phyloP scores from a whole-genome alignment of 2,113 vertebrate species.

The Ictidomys tridecemlineatus region DNA sequence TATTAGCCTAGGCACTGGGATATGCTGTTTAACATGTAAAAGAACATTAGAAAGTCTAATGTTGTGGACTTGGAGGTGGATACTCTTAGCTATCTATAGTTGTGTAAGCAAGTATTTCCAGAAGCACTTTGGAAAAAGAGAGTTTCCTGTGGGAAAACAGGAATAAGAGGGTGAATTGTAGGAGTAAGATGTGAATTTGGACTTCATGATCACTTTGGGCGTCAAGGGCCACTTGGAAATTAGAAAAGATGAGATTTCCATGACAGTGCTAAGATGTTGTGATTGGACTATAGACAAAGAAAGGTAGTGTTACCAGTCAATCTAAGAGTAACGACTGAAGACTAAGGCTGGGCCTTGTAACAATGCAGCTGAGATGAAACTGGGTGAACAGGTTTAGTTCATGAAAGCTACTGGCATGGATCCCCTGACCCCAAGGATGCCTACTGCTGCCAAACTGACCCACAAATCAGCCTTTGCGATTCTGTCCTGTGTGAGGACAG shows the following conservation, averaged over 20 bases:
- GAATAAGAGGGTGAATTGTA: not conserved
- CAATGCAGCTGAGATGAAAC: not conserved
- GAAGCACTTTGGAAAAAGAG: not conserved
- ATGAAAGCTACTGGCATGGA: not conserved
- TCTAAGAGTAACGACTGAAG: not conserved
- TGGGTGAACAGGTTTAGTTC: not conserved
- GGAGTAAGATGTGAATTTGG: not conserved
- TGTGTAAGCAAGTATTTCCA: not conserved
- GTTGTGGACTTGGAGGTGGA: not conserved
- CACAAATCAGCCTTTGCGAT: not conserved
- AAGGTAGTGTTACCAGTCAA: too few species aligned
- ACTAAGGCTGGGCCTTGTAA: not conserved
- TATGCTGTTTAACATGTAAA: not conserved
- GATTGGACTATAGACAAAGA: not conserved
- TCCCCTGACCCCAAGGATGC: not conserved
- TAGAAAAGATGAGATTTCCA: not conserved
- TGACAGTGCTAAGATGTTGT: not conserved
- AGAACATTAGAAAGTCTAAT: not conserved
- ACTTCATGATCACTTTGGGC: not conserved
- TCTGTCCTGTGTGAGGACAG: not conserved
- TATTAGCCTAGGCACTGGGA: not conserved
- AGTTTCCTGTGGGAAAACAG: slow-evolving; percentile 1
- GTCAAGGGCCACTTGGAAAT: not conserved
- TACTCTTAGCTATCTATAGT: not conserved
- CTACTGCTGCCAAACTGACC: not conserved